phyloP scores from a whole-genome alignment of 2,113 vertebrate species.

The Ailuropoda melanoleuca region DNA sequence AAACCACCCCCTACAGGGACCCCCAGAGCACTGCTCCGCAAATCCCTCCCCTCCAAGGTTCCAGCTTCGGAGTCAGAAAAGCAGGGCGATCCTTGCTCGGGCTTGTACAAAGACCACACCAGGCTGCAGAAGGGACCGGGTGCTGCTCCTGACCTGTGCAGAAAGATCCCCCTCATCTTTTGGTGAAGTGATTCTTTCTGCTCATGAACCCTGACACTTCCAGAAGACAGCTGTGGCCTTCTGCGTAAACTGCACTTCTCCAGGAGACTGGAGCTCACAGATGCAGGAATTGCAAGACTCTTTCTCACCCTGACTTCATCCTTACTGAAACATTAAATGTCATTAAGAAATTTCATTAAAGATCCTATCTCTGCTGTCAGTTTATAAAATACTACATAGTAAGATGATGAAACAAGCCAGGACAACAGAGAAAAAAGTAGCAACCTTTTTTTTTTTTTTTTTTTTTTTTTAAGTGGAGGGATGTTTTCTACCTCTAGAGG shows the following conservation, averaged over 20 bases:
- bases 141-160: background rate
- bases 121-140: background rate
- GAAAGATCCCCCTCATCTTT: background rate
- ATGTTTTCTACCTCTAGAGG: background rate
- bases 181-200: background rate
- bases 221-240: background rate
- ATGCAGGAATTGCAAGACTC: background rate
- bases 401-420: background rate
- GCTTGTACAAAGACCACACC: background rate
- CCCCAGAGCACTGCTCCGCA: background rate
- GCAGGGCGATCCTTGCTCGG: background rate
- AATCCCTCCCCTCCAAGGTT: background rate
- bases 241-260: background rate
- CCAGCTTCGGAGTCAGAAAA: background rate
- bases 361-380: background rate
- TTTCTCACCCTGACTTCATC: background rate
- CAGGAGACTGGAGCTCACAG: background rate
- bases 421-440: background rate
- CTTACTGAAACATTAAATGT: background rate
- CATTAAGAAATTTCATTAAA: background rate
- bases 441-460: background rate
- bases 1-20: background rate
- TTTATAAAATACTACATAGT: background rate
- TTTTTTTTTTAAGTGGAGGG: background rate
- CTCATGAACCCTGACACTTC: background rate